Evolutionary conservation across 2,113 vertebrate genomes (phyloP).

Genomic region (Sus scrofa): DNA sequence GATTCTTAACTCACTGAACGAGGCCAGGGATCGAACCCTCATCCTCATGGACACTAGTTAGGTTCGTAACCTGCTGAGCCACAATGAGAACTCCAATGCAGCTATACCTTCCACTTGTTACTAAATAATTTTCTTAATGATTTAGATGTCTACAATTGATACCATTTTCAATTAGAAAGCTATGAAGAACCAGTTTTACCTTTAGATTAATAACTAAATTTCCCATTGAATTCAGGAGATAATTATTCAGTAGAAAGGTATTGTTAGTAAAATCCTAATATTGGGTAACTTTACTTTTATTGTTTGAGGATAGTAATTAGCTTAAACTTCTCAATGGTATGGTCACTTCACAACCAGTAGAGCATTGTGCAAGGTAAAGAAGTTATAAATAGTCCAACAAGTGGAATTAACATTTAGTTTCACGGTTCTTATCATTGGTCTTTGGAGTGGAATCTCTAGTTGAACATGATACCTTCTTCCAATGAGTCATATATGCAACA

Average conservation of each 20-base stretch:
- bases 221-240: background rate
- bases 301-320: background rate
- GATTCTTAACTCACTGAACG: no score
- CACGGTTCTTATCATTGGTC: background rate
- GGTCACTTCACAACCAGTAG: background rate
- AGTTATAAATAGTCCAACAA: background rate
- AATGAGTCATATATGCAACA: background rate
- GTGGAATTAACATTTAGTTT: background rate
- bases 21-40: no score
- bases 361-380: background rate
- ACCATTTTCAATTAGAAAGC: background rate
- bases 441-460: background rate
- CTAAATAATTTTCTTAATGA: background rate
- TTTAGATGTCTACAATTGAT: background rate
- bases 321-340: background rate
- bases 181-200: slow-evolving; percentile 24
- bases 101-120: background rate
- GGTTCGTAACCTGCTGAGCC: no score
- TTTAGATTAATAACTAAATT: background rate
- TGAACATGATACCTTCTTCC: background rate
- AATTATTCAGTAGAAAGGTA: background rate
- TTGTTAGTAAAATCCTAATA: background rate
- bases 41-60: no score
- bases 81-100: no score
- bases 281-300: background rate